phyloP scores from a whole-genome alignment of 2,888 invertebrate genomes.

The Holacanthella duospinosa region DNA sequence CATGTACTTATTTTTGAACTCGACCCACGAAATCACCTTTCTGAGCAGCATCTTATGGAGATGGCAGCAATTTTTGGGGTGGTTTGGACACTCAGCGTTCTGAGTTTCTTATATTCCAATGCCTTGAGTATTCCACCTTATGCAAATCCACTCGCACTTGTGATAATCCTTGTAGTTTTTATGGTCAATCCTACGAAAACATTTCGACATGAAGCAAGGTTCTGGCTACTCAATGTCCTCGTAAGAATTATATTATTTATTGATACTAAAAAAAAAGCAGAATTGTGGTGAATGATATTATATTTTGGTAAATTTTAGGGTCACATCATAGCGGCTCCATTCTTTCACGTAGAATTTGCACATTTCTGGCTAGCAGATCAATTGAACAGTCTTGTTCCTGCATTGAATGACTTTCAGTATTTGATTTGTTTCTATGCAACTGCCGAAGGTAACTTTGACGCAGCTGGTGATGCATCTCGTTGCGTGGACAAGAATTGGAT shows the following conservation, averaged over 20 bases:
- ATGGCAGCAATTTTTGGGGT: conserved; percentile 85
- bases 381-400: conserved; percentile 79
- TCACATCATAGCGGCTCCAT: conserved; percentile 77
- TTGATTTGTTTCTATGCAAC: conserved; percentile 81
- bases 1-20: conserved; percentile 81
- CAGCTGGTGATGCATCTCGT: conserved; percentile 54
- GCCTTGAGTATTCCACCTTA: conserved; percentile 82
- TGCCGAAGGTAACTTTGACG: conserved; percentile 46
- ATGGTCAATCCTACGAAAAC: conserved; percentile 85
- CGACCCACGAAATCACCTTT: conserved; percentile 86
- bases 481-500: conserved; percentile 61
- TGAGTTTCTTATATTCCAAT: conserved; percentile 70
- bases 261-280: background rate
- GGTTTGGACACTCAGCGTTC: conserved; percentile 81
- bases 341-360: conserved; percentile 86
- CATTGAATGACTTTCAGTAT: conserved; percentile 88
- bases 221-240: conserved; percentile 83
- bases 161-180: conserved; percentile 64
- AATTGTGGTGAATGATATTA: conserved; percentile 33
- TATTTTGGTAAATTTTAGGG: too few relatives aligned
- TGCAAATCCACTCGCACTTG: conserved; percentile 75
- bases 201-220: conserved; percentile 81
- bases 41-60: conserved; percentile 91
- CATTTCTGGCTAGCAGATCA: conserved; percentile 99
- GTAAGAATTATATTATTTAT: conserved; percentile 49